A percentile compares a stretch with the other conserved stretches of the same genome.
These are phyloP conservation scores for Cephus rjabovi DNA, from an alignment of 2,888 invertebrate species.

Conservation along the genomic window DNA sequence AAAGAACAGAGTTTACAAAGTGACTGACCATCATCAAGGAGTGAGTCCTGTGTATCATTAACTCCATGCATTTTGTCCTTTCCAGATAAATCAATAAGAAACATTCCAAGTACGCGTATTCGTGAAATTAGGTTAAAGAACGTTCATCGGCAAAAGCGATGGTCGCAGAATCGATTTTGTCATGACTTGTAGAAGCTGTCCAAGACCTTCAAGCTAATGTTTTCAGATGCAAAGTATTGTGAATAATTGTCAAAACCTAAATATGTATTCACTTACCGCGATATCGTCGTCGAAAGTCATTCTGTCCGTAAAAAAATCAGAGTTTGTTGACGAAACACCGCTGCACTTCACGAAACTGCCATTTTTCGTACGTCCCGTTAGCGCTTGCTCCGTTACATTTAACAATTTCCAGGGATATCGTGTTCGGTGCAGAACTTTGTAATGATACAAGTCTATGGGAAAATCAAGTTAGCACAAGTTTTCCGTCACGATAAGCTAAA, in stretches of 20 bases:
- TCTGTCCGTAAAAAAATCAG: conserved; percentile 13
- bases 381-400: not conserved
- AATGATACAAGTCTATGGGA: not conserved
- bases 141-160: conserved; percentile 1
- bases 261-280: conserved; percentile 35
- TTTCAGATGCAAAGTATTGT: not conserved
- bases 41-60: not conserved
- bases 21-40: not conserved
- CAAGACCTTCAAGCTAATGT: not conserved
- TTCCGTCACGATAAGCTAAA: not conserved
- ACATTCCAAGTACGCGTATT: not conserved
- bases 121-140: conserved; percentile 43
- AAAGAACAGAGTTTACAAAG: not conserved
- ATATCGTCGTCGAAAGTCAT: conserved; percentile 7
- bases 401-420: not conserved
- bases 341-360: conserved; percentile 39
- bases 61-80: not conserved
- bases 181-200: not conserved
- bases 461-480: not conserved
- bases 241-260: not conserved
- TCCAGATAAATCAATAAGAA: not conserved
- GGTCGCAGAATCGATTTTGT: conserved; percentile 5
- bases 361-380: conserved; percentile 13
- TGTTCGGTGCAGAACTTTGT: not conserved
- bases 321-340: conserved; percentile 29